Percentiles rank a stretch among this genome's conserved stretches.
Conservation (phyloP, 2,888 invertebrate genomes). For the Lasiommata megera region DNA sequence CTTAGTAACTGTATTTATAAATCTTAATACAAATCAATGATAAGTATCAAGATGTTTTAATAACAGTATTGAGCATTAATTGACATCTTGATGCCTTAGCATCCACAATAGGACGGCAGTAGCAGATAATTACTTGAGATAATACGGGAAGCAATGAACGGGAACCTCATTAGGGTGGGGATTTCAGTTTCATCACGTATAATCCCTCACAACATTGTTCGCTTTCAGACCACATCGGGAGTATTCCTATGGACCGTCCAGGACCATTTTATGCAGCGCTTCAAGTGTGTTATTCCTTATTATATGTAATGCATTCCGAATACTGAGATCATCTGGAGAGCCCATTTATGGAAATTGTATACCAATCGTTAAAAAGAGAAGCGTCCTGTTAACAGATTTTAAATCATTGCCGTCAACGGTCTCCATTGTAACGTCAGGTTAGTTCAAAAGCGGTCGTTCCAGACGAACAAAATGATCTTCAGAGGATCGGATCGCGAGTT, state of each 20-base stretch:
- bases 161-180: conserved; percentile 55
- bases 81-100: conserved; percentile 43
- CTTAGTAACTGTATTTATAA: background rate
- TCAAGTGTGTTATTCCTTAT: conserved; percentile 59
- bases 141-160: conserved; percentile 56
- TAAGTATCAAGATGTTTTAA: conserved; percentile 30
- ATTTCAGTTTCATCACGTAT: conserved; percentile 56
- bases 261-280: conserved; percentile 36
- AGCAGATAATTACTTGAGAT: conserved; percentile 64
- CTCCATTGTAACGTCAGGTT: conserved; percentile 79
- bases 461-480: conserved; percentile 79
- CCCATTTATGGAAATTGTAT: conserved; percentile 81
- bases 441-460: conserved; percentile 78
- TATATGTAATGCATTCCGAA: conserved; percentile 62
- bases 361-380: conserved; percentile 81
- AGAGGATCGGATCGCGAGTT: conserved; percentile 68
- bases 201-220: conserved; percentile 57
- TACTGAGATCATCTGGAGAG: conserved; percentile 67
- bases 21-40: conserved; percentile 10
- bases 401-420: conserved; percentile 79
- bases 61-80: conserved; percentile 34
- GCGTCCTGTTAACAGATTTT: conserved; percentile 81
- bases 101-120: conserved; percentile 40
- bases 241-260: conserved; percentile 34
- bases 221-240: conserved; percentile 37